Base-by-base conservation (phyloP, 2,888 invertebrate genomes). In the Himalopsyche anomala region DNA sequence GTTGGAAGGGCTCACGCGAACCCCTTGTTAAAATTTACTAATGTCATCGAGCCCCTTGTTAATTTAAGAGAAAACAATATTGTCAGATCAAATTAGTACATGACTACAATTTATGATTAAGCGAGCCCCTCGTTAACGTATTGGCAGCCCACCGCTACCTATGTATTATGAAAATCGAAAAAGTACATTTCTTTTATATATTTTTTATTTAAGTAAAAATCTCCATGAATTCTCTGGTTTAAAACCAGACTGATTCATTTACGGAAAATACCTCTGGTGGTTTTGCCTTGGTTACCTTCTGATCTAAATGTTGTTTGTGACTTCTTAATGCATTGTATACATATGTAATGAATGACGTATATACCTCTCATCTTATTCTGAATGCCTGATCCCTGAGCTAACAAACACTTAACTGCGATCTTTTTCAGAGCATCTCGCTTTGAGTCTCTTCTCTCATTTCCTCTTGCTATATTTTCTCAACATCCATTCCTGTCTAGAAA, bases 371-470 rank as follows among this genome's bases (percentile, higher is more conserved):
- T 62, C 19, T 62, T 62, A 62, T 42, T 80, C 80, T 80, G 80
- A n/a, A 36, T 36, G 80, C 80, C 80, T 80, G 80, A 80, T 80
- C 38, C 80, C 80, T 62, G 80, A 80, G 42, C 80, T 80, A 80
- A 15, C 80, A 80, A 80, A 80, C 80, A 80, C 80, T 80, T 80
- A 80, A 36, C 80, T 80, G 42, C 36, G 80, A 80, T 80, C 80
- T 80, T 80, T 40, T 42, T 42, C 38, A 42, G 80, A 38, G 80
- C 8, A 42, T 42, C 40, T 38, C 80, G 38, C 80, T 36, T 80
- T 42, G 80, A 42, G 80, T 80, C 80, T 80, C 17, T 36, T 40
- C n/a, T 80, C 80, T 80, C 80, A n/a, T 36, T 80, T 80, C 80
- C 80, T 19, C 42, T 2, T 12, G 38, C 80, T 36, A 42, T 80